A percentile compares a stretch with the other conserved stretches of the same genome.
phyloP scores from a whole-genome alignment of 2,113 vertebrate species.

The Picathartes gymnocephalus region DNA sequence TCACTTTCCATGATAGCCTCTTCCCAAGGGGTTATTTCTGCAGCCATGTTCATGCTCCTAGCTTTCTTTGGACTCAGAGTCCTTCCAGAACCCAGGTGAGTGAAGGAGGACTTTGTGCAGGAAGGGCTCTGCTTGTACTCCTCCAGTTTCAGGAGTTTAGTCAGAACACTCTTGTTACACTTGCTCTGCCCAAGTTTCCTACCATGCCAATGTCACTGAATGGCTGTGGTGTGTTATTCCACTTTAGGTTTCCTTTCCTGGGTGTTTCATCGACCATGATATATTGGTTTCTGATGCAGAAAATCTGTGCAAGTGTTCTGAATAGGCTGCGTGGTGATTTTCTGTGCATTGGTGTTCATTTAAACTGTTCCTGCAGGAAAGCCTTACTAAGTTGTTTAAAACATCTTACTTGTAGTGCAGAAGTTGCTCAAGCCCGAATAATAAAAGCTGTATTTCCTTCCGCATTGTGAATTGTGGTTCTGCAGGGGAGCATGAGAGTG shows the following conservation, averaged over 20 bases:
- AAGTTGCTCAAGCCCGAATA: not conserved
- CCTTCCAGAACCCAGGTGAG: not conserved
- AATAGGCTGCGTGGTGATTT: not conserved
- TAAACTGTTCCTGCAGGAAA: not conserved
- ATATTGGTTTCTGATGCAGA: not conserved
- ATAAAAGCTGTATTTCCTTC: not conserved
- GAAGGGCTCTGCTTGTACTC: not conserved
- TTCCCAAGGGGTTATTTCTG: not conserved
- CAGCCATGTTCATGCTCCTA: not conserved
- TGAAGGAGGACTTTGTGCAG: not conserved
- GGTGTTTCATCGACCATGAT: rapidly evolving
- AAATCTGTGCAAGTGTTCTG: not conserved
- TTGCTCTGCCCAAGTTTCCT: not conserved
- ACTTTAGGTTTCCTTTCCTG: not conserved
- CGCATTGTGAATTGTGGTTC: not conserved
- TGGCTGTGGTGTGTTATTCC: not conserved
- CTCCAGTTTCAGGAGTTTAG: not conserved
- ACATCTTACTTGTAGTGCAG: not conserved
- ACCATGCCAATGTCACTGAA: not conserved
- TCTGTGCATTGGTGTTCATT: not conserved
- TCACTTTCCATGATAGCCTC: not conserved
- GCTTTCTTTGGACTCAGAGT: not conserved
- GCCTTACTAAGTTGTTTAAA: not conserved
- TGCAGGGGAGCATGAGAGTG: not conserved
- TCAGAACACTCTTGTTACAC: not conserved